Base-by-base conservation (phyloP, 2,797 vertebrate genomes). In the Fistularia tabacaria region DNA sequence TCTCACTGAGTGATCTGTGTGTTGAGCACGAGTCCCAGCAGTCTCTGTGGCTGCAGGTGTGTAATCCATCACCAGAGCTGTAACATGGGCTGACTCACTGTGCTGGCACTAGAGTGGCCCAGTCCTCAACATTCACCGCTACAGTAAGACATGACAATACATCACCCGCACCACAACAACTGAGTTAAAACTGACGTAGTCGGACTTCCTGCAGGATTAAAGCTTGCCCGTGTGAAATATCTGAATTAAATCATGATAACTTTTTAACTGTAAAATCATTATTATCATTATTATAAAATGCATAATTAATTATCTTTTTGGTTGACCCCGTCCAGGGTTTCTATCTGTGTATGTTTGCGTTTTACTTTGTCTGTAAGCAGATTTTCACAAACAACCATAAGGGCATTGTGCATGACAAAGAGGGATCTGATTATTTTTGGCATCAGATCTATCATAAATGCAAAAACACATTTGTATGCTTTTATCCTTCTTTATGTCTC, bases 31-130 rank as follows among this genome's bases (percentile, higher is more conserved):
- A 64, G 66, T 82, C 73, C 77, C 78, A 53, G 61, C 51, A 66
- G 80, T 62, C 57, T 64, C 36, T 41, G 40, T 81, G 71, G 70
- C 84, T 86, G 82, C 78, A 85, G 85, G 81, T 83, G 81, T 74
- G 50, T 80, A 79, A 87, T 89, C 83, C 83, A 86, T 89, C 85
- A 87, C 64, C 70, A 47, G 62, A 66, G 71, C 57, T 62, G 67
- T 66, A 66, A 62, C 70, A 56, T 71, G 50, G 74, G 62, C 75
- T 69, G 81, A 84, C 81, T 82, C 39, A 51, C 78, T 81, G 78
- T 78, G 74, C 71, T 14, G 7, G 69, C 63, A 58, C 48, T 50
- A 59, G 71, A 71, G 65, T 47, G 63, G 55, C 50, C 73, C 68
- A 61, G 55, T 49, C 72, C 68, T 81, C 77, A 76, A 78, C 81